These are phyloP conservation scores for Ornithoptera alexandrae DNA, from an alignment of 2,888 invertebrate species.

Conservation along the genomic window DNA sequence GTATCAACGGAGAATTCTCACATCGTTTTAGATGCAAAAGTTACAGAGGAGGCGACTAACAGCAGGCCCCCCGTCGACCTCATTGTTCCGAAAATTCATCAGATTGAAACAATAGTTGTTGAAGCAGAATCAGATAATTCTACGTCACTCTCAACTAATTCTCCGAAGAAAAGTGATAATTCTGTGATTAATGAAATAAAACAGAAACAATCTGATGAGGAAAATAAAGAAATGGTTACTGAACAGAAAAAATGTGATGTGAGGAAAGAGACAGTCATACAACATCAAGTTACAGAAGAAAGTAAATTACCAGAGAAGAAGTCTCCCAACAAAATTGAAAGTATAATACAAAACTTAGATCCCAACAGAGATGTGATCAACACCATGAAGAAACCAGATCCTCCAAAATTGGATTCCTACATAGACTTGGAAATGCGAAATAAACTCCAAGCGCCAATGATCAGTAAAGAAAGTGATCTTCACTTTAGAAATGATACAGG, in stretches of 20 bases:
- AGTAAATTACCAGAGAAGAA: constrained; percentile 58
- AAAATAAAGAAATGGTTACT: constrained; percentile 41
- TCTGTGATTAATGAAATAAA: constrained; percentile 62
- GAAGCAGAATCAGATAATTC: constrained; percentile 66
- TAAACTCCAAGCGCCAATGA: constrained; percentile 51
- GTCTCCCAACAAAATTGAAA: constrained; percentile 67
- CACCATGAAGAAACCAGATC: constrained; percentile 58
- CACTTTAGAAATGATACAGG: constrained; percentile 61
- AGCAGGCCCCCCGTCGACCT: constrained; percentile 55
- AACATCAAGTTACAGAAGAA: constrained; percentile 66
- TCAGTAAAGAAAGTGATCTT: constrained; percentile 61
- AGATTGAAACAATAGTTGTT: constrained; percentile 69
- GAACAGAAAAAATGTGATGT: constrained; percentile 65
- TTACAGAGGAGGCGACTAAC: constrained; percentile 54
- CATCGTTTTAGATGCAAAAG: constrained; percentile 67
- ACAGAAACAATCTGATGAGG: constrained; percentile 57
- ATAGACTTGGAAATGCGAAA: constrained; percentile 57
- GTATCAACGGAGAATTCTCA: constrained; percentile 70
- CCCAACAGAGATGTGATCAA: constrained; percentile 56
- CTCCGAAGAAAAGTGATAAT: constrained; percentile 61
- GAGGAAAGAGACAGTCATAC: constrained; percentile 73
- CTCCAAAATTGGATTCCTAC: constrained; percentile 60
- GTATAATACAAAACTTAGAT: constrained; percentile 64
- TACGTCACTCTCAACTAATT: constrained; percentile 50
- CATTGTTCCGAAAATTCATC: constrained; percentile 59